These are phyloP conservation scores for Polyergus mexicanus DNA, from an alignment of 1,140 invertebrate genomes.

Conservation along the genomic window DNA sequence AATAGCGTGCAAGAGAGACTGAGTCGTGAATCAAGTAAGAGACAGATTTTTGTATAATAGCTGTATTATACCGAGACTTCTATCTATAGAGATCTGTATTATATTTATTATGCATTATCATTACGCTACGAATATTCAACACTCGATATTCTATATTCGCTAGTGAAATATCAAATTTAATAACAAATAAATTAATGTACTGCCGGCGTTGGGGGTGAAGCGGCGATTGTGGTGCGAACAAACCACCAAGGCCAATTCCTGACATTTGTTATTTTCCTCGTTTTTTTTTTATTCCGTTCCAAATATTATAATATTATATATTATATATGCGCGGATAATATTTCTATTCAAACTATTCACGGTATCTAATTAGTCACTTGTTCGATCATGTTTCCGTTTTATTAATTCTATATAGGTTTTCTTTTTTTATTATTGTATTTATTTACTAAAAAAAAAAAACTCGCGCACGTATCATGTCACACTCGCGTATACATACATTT, in stretches of 20 bases:
- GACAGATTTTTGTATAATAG: slow-evolving; percentile 86
- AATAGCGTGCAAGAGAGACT: slow-evolving; percentile 69
- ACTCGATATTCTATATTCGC: slow-evolving; percentile 85
- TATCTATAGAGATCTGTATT: slow-evolving; percentile 87
- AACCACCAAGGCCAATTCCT: slow-evolving; percentile 42
- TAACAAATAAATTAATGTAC: slow-evolving; percentile 83
- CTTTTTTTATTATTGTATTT: slow-evolving; percentile 74
- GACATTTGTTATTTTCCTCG: slow-evolving; percentile 51
- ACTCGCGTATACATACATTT: slow-evolving; percentile 34
- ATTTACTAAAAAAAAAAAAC: slow-evolving; percentile 66
- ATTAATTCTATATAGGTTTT: slow-evolving; percentile 51
- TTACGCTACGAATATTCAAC: slow-evolving; percentile 84
- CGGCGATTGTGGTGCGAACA: slow-evolving; percentile 41
- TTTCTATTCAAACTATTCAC: not conserved
- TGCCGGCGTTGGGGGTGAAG: slow-evolving; percentile 61
- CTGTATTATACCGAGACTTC: slow-evolving; percentile 85
- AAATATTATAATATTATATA: not conserved
- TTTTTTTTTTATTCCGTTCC: slow-evolving; percentile 23
- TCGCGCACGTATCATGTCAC: slow-evolving; percentile 41
- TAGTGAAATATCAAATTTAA: slow-evolving; percentile 86
- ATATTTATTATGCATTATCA: slow-evolving; percentile 86
- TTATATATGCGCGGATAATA: not conserved
- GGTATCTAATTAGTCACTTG: slow-evolving; percentile 64
- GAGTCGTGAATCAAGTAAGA: slow-evolving; percentile 68
- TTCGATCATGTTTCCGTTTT: slow-evolving; percentile 65